Evolutionary conservation across 2,113 vertebrate species (phyloP).

Genomic region (Dunckerocampus dactyliophorus): DNA sequence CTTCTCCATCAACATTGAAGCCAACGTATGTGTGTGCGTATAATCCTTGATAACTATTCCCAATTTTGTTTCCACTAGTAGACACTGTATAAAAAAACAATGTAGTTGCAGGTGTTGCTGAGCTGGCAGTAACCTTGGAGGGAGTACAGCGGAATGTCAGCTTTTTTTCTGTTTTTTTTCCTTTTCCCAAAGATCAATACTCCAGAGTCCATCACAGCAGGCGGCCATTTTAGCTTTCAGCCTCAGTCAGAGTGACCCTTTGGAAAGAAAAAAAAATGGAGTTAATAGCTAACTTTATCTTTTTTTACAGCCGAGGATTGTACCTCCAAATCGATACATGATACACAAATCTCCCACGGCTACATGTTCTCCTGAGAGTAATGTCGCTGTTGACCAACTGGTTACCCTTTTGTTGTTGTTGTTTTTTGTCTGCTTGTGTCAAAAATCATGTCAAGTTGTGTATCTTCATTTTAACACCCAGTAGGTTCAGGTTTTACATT

Average conservation of each 20-base stretch:
- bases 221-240: conserved; percentile 41
- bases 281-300: conserved; percentile 72
- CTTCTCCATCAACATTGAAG: conserved; percentile 29
- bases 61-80: conserved; percentile 4
- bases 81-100: conserved; percentile 54
- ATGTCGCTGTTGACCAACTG: conserved; percentile 52
- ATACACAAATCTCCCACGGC: conserved; percentile 71
- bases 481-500: background rate
- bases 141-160: conserved; percentile 67
- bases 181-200: conserved; percentile 63
- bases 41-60: too few species aligned
- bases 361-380: conserved; percentile 66
- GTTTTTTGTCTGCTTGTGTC: too few species aligned
- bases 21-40: conserved; percentile 4
- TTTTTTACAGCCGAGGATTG: conserved; percentile 72
- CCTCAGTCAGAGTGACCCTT: conserved; percentile 58
- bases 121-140: conserved; percentile 70
- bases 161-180: conserved; percentile 42
- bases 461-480: background rate
- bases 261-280: conserved; percentile 47
- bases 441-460: background rate
- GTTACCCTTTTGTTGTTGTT: background rate
- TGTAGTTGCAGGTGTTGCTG: conserved; percentile 60
- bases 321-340: conserved; percentile 75
- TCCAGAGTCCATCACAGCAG: conserved; percentile 69